Evolutionary conservation across 2,888 invertebrate species (phyloP).

Genomic region (Phytoseiulus persimilis): DNA sequence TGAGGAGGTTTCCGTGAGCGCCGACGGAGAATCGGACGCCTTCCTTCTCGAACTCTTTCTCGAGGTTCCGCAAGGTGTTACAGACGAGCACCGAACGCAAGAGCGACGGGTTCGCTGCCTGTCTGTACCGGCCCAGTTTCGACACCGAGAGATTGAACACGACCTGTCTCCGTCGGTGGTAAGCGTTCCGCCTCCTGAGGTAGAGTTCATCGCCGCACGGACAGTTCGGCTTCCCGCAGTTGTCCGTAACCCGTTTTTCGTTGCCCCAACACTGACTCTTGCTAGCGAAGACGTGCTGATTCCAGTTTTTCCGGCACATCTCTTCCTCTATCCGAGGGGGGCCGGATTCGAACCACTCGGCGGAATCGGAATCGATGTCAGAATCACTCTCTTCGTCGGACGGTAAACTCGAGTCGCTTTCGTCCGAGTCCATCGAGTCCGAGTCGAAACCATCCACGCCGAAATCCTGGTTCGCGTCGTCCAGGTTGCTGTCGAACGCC

Average conservation of each 20-base stretch:
- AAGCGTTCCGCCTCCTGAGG: constrained; percentile 57
- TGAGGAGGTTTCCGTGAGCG: constrained; percentile 43
- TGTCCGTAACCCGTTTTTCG: constrained; percentile 43
- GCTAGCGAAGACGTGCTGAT: constrained; percentile 46
- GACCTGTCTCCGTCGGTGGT: constrained; percentile 70
- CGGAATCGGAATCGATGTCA: constrained; percentile 26
- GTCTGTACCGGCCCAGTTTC: constrained; percentile 75
- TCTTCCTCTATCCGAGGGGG: constrained; percentile 31
- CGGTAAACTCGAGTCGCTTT: constrained; percentile 31
- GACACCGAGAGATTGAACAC: constrained; percentile 85
- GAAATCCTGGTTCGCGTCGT: constrained; percentile 31
- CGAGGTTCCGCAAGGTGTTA: constrained; percentile 78
- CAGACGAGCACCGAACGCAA: constrained; percentile 83
- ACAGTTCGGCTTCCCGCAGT: constrained; percentile 62
- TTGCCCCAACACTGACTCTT: constrained; percentile 46
- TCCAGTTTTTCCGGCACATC: constrained; percentile 37
- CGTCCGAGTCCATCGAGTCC: constrained; percentile 35
- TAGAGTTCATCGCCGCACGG: constrained; percentile 61
- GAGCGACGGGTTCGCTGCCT: constrained; percentile 78
- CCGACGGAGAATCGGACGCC: constrained; percentile 47
- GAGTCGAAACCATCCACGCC: constrained; percentile 31
- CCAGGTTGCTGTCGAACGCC: constrained; percentile 34
- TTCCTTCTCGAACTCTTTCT: constrained; percentile 70
- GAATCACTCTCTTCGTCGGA: constrained; percentile 35
- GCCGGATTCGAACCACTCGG: constrained; percentile 28